A percentile compares a stretch with the other conserved stretches of the same genome.
These are phyloP conservation scores for Eilema sororculum DNA, from an alignment of 2,888 invertebrate species.

Conservation along the genomic window DNA sequence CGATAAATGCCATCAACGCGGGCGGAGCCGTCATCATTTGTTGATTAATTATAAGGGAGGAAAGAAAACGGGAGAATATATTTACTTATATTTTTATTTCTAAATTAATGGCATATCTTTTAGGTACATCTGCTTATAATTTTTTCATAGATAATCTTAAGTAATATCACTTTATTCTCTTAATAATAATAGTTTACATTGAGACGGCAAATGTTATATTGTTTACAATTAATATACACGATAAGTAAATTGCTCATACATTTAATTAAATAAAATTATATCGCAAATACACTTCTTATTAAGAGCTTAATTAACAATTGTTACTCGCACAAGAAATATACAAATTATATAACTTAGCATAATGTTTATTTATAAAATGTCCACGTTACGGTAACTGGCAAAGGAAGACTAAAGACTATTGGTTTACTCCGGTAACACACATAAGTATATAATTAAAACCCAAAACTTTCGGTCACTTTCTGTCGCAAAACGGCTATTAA, in stretches of 20 bases:
- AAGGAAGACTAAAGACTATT: conserved; percentile 71
- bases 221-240: conserved; percentile 35
- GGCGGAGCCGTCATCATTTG: no score
- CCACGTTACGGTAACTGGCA: conserved; percentile 70
- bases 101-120: conserved; percentile 73
- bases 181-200: conserved; percentile 42
- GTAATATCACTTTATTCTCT: conserved; percentile 76
- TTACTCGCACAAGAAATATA: conserved; percentile 1
- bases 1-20: no score
- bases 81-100: conserved; percentile 50
- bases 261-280: conserved; percentile 32
- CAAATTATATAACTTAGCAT: conserved; percentile 22
- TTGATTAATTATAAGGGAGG: no score
- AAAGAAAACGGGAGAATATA: conserved; percentile 24
- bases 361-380: conserved; percentile 43
- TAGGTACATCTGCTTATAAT: conserved; percentile 65
- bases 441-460: conserved; percentile 30
- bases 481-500: neutral
- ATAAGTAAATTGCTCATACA: conserved; percentile 36
- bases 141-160: conserved; percentile 63
- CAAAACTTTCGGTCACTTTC: neutral
- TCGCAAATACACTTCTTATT: conserved; percentile 28
- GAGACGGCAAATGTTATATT: conserved; percentile 50
- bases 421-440: conserved; percentile 70
- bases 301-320: conserved; percentile 13